Evolutionary conservation across 2,888 invertebrate species (phyloP).

Genomic region (Caenorhabditis uteleia): DNA sequence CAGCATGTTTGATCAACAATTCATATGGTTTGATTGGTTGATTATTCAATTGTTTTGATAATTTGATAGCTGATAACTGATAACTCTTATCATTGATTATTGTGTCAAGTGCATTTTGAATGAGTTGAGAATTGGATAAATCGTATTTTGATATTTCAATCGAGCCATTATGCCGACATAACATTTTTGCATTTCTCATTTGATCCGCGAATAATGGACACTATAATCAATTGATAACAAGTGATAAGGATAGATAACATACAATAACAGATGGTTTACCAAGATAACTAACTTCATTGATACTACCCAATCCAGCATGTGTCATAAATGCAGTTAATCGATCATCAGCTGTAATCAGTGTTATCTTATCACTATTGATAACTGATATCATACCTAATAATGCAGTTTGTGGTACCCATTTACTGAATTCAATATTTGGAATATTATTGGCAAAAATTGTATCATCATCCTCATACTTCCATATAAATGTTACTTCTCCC

Average conservation of each 20-base stretch:
- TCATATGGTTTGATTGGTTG: too few species aligned
- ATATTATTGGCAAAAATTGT: slow-evolving; percentile 6
- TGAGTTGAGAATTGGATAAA: slow-evolving; percentile 3
- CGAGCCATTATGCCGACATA: slow-evolving; percentile 27
- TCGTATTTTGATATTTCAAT: slow-evolving; percentile 35
- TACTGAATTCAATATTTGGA: slow-evolving; percentile 19
- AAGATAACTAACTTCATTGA: slow-evolving; percentile 20
- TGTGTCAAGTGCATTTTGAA: not conserved
- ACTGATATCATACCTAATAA: slow-evolving; percentile 24
- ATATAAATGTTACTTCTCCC: slow-evolving; percentile 21
- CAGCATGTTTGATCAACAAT: too few species aligned
- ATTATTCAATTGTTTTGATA: slow-evolving; percentile 13
- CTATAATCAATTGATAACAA: too few species aligned
- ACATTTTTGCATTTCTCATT: slow-evolving; percentile 39
- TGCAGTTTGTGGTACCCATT: slow-evolving; percentile 28
- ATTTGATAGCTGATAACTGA: slow-evolving; percentile 7
- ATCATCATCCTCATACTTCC: slow-evolving; percentile 27
- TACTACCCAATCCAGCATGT: slow-evolving; percentile 31
- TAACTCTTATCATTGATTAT: slow-evolving; percentile 3
- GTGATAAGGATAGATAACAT: too few species aligned
- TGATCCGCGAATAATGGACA: slow-evolving; percentile 43
- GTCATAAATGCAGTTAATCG: slow-evolving; percentile 28
- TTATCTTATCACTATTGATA: slow-evolving; percentile 2
- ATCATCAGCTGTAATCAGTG: slow-evolving; percentile 11
- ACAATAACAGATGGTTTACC: slow-evolving; percentile 25